Base-by-base conservation (phyloP, 2,113 vertebrate genomes). In the Notothenia rossii region DNA sequence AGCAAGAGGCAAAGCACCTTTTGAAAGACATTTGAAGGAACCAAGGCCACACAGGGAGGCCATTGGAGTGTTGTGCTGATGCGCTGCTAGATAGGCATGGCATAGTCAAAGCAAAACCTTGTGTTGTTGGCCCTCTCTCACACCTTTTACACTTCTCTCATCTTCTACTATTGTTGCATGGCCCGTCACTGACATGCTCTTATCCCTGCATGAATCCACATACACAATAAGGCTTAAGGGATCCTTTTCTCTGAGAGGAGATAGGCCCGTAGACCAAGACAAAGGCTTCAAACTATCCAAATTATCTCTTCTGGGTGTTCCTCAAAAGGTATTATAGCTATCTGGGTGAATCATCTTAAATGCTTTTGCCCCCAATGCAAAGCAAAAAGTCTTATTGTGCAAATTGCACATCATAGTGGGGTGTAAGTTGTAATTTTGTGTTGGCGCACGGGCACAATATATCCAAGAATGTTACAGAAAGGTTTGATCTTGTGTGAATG, bases 81-180 rank as follows among this genome's bases (percentile, higher is more conserved):
- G 86, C 59, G 84, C 75, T 61, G 22, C 36, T 64, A 81, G 91
- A 92, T 93, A 94, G 75, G 49, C 54, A 62, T 49, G 9, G n/a
- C 77, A 81, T 85, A 94, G 92, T 55, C 93, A 93, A 90, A 94
- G 87, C 92, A 91, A 92, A 75, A 51, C 56, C 14, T 45, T 69
- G 56, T 87, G 84, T 84, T 85, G 53, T 75, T 51, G 60, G 86
- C 62, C 60, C 46, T 53, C 77, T 4, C 69, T 88, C 50, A n/a
- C 72, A 86, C 83, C 91, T 90, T 40, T 92, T 81, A 84, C 90
- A 86, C 92, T 84, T 91, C 86, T 91, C 90, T 94, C 93, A 93
- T 94, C 94, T 94, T 89, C 45, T 22, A 46, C 84, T 81, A 88
- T 94, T 94, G 90, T 94, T 75, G 71, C 43, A 33, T 2, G 56